Evolutionary conservation across 2,113 vertebrate genomes (phyloP).

Genomic region (Apeltes quadracus): DNA sequence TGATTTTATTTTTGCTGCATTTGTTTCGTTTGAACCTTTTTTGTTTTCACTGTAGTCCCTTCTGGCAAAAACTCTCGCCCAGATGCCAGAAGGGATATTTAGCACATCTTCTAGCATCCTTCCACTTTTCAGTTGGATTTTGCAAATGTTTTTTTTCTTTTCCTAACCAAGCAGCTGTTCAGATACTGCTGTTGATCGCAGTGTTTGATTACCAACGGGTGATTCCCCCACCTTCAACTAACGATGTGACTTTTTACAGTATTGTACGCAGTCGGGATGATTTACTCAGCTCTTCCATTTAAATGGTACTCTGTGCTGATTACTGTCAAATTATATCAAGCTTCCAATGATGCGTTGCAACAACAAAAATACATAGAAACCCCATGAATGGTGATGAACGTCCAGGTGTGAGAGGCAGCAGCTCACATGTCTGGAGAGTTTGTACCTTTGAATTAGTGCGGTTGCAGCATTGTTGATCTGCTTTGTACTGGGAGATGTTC

Average conservation of each 20-base stretch:
- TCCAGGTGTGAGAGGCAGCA: constrained; percentile 20
- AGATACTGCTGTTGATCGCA: background rate
- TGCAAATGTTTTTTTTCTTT: background rate
- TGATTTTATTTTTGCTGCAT: background rate
- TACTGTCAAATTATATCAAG: constrained; percentile 5
- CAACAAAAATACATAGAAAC: constrained; percentile 15
- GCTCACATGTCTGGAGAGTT: background rate
- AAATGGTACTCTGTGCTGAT: constrained; percentile 4
- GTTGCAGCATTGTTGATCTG: constrained; percentile 10
- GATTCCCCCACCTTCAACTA: background rate
- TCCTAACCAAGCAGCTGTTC: background rate
- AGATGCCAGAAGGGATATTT: background rate
- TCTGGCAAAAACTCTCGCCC: background rate
- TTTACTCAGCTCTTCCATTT: background rate
- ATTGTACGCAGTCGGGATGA: background rate
- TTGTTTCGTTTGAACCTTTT: background rate
- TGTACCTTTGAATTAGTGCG: constrained; percentile 27
- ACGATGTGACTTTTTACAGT: background rate
- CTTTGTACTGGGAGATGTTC: constrained; percentile 8
- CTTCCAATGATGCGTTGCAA: constrained; percentile 8
- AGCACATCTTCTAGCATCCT: background rate
- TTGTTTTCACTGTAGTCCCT: background rate
- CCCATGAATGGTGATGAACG: background rate
- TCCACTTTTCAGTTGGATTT: background rate
- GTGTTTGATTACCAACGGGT: background rate